Evolutionary conservation across 1,140 invertebrate genomes (phyloP), one percentile per base, ranked within the genome.

Genomic region (Ostrea edulis): DNA sequence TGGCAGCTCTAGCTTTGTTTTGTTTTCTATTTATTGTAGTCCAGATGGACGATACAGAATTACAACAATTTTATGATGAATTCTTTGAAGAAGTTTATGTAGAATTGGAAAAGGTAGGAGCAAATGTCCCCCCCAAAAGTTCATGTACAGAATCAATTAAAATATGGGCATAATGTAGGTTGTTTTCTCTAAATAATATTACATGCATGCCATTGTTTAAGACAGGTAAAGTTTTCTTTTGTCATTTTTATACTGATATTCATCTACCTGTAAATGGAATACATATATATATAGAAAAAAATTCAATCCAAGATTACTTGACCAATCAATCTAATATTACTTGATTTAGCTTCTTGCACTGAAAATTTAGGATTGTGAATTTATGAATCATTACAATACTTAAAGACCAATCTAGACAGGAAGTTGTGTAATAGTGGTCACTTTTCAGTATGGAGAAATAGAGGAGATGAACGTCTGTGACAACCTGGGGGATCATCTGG

Each of bases 401-500:
- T n/a, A n/a, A 44, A 44, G 35, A 44, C 5, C 1, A 44, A 44
- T 44, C 35, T 62, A 62, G 14, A 20, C 14, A 2, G 55, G 55
- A 2, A 62, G 17, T 12, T 20, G 55, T 20, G 17, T 62, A n/a
- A 7, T 62, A n/a, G 55, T 20, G 3, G 11, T 52, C 65, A 20
- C 68, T 51, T 94, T 95, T 92, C 93, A 97, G 96, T 99, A 99
- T 96, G 99, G 98, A 0, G 98, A 99, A 95, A 99, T 99, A 93
- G 99, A 99, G 96, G 99, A 99, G 95, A 99, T 99, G 98, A 99
- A 99, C 96, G 98, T 99, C 29, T 99, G 99, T 96, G 99, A 99
- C 95, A 99, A 99, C 95, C 96, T 99, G 83, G 98, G 98, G 54
- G 99, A 99, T 95, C 99, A 99, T 95, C 95, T 99, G 58, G 98